phyloP scores from a whole-genome alignment of 64 coral and sea anemone species.

The Dendrophyllia cribrosa region DNA sequence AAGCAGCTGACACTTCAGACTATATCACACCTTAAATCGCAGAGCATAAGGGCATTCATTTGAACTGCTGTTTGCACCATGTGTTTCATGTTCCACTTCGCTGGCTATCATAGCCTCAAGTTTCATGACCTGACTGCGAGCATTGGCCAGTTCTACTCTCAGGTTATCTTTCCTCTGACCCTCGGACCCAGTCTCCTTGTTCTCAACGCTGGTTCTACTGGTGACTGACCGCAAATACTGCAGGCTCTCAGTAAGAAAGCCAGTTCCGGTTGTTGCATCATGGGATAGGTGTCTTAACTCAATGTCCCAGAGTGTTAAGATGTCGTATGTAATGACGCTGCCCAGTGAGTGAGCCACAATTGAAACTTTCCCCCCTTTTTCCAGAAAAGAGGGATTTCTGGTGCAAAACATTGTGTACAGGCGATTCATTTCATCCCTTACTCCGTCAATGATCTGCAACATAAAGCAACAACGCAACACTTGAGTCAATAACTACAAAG shows the following conservation, averaged over 20 bases:
- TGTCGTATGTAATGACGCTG: slow-evolving; percentile 96
- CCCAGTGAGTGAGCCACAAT: slow-evolving; percentile 92
- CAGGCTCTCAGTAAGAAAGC: slow-evolving; percentile 93
- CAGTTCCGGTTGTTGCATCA: slow-evolving; percentile 67
- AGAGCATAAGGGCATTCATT: slow-evolving; percentile 75
- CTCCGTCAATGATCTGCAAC: slow-evolving; percentile 92
- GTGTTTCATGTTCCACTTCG: slow-evolving; percentile 63
- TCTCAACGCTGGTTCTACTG: not conserved
- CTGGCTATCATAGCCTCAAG: slow-evolving; percentile 81
- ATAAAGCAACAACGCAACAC: not conserved
- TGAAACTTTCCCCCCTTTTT: slow-evolving; percentile 86
- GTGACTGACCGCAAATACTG: slow-evolving; percentile 74
- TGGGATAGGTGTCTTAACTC: slow-evolving; percentile 72
- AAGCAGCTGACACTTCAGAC: no score
- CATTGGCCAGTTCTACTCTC: slow-evolving; percentile 77
- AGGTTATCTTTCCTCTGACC: slow-evolving; percentile 79
- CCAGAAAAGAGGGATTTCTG: slow-evolving; percentile 78
- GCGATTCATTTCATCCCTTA: slow-evolving; percentile 88
- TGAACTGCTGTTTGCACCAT: slow-evolving; percentile 11
- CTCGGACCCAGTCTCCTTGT: not conserved
- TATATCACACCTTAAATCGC: slow-evolving; percentile 70
- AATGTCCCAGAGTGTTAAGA: slow-evolving; percentile 90
- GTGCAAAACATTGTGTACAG: slow-evolving; percentile 81
- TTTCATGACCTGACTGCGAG: slow-evolving; percentile 72
- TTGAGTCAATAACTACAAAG: not conserved